Percentiles rank a stretch among this genome's conserved stretches.
phyloP scores from a whole-genome alignment of 2,888 invertebrate genomes.

The Amblyjoppa fuscipennis region DNA sequence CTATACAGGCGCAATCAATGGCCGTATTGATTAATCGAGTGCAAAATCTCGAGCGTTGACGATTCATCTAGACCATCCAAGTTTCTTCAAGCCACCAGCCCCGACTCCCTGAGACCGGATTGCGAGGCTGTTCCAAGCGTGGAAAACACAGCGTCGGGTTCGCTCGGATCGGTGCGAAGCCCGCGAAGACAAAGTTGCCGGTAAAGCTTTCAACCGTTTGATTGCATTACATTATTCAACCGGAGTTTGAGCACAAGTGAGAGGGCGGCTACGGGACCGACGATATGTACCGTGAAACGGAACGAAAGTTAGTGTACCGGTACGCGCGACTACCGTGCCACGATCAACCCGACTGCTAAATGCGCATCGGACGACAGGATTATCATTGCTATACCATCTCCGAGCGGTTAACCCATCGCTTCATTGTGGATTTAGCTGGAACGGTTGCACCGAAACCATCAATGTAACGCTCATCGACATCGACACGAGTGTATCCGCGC shows the following conservation, averaged over 20 bases:
- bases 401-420: conserved; percentile 53
- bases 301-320: conserved; percentile 34
- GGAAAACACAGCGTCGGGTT: conserved; percentile 41
- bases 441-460: conserved; percentile 19
- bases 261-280: conserved; percentile 21
- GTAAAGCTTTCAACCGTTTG: conserved; percentile 79
- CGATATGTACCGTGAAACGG: conserved; percentile 34
- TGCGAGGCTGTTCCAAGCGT: conserved; percentile 36
- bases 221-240: conserved; percentile 78
- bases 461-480: conserved; percentile 47
- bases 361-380: conserved; percentile 59
- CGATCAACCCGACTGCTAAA: conserved; percentile 50
- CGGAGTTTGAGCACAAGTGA: conserved; percentile 54
- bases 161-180: conserved; percentile 14
- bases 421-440: conserved; percentile 55
- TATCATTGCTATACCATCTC: conserved; percentile 59
- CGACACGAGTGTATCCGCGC: conserved; percentile 58
- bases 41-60: background rate
- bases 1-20: background rate
- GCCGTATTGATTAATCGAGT: conserved; percentile 19
- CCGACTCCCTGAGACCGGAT: conserved; percentile 41
- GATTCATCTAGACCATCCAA: conserved; percentile 25
- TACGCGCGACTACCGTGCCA: conserved; percentile 13
- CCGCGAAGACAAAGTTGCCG: conserved; percentile 74
- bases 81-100: conserved; percentile 30